Percentiles rank a stretch among this genome's conserved stretches.
These are phyloP conservation scores for Drosophila biarmipes DNA, from an alignment of 1,140 invertebrate species.

Conservation along the genomic window DNA sequence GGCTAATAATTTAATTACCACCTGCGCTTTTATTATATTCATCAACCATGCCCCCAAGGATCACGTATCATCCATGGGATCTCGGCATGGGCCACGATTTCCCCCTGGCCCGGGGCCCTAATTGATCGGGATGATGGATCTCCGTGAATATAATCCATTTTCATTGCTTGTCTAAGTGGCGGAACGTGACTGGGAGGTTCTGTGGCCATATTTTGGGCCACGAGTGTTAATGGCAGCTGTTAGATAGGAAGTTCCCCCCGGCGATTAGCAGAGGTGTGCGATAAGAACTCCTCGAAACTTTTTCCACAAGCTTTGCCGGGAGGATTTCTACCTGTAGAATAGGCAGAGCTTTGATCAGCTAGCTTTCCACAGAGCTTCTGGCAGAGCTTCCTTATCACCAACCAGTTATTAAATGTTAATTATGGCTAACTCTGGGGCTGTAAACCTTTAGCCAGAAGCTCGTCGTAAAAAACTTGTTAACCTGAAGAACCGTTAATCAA, in stretches of 20 bases:
- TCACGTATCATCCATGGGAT: slow-evolving; percentile 34
- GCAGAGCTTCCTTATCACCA: slow-evolving; percentile 22
- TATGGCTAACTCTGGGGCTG: slow-evolving; percentile 1
- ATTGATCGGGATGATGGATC: slow-evolving; percentile 8
- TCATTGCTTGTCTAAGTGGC: slow-evolving; percentile 28
- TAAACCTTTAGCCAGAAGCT: slow-evolving; percentile 35
- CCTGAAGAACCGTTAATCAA: slow-evolving; percentile 46
- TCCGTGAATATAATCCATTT: slow-evolving; percentile 29
- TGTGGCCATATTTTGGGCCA: slow-evolving; percentile 1
- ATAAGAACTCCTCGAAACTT: slow-evolving; percentile 8
- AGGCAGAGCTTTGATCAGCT: not conserved
- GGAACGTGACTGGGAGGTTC: slow-evolving; percentile 36
- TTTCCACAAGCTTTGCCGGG: not conserved
- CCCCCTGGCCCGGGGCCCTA: slow-evolving; percentile 16
- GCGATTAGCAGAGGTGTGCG: slow-evolving; percentile 30
- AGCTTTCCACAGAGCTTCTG: slow-evolving; percentile 4
- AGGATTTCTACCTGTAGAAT: not conserved
- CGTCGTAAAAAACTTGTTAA: slow-evolving; percentile 25
- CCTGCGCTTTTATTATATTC: slow-evolving; percentile 8
- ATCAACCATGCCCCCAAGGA: slow-evolving; percentile 34
- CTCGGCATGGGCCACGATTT: slow-evolving; percentile 40
- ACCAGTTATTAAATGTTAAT: not conserved
- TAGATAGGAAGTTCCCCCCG: slow-evolving; percentile 22
- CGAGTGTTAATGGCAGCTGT: slow-evolving; percentile 6
- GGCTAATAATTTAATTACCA: slow-evolving; percentile 51